Conservation (phyloP, 1,140 invertebrate genomes). For the Pachyrhynchus sulphureomaculatus region DNA sequence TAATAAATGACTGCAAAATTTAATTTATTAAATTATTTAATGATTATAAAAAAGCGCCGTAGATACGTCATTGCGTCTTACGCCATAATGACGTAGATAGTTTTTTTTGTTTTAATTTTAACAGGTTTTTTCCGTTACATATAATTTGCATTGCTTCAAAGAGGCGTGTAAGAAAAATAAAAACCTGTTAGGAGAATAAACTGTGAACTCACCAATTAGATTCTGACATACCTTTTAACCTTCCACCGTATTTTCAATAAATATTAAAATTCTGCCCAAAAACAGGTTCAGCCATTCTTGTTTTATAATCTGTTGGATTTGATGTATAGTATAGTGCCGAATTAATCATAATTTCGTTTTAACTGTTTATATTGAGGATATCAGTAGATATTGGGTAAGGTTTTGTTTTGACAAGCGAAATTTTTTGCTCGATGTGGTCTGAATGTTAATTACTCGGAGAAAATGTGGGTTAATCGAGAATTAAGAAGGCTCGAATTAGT, state of each 20-base stretch:
- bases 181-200: no score
- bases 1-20: no score
- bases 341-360: constrained; percentile 17
- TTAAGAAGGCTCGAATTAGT: not conserved
- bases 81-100: no score
- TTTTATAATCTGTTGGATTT: constrained; percentile 18
- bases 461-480: constrained; percentile 16
- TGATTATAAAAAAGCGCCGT: no score
- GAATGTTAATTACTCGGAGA: not conserved
- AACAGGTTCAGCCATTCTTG: constrained; percentile 8
- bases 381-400: constrained; percentile 3
- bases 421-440: not conserved
- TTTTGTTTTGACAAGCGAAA: constrained; percentile 4
- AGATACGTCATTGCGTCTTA: no score
- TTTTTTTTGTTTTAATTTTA: no score
- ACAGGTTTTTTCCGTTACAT: not conserved
- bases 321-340: constrained; percentile 18
- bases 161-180: no score
- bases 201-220: no score
- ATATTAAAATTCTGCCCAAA: not conserved
- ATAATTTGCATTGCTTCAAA: not conserved
- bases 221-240: not conserved
- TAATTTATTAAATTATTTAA: no score
- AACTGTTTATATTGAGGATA: constrained; percentile 5
- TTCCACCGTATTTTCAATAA: not conserved